Evolutionary conservation across 2,797 vertebrate species (phyloP), one percentile per base, ranked within the genome.

Genomic region (Spea hammondii): DNA sequence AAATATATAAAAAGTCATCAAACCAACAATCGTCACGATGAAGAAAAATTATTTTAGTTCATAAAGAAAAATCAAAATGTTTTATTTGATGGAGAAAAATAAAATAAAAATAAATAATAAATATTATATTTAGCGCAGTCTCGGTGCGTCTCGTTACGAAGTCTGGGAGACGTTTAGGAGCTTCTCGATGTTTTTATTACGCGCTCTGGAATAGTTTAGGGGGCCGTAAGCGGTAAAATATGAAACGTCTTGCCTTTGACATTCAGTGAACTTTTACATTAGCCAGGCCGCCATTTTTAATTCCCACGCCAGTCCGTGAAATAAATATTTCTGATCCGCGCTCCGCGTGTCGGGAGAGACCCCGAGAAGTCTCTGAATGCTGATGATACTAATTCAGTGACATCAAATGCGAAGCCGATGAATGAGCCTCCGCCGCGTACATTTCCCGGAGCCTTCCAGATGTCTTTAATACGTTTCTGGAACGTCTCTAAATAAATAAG

Each of bases 311-410:
- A 50, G 48, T 48, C 49, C 49, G 11, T 48, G 46, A 49, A 48
- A 48, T 11, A 49, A 46, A 67, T 67, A 67, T 67, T 45, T 47
- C 45, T 67, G 46, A 49, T 46, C 8, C 45, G 49, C 13, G 11
- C 65, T 32, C 32, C 32, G 32, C 32, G 32, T 32, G 32, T 32
- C 32, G 32, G 7, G 8, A 67, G 46, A 13, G 83, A 80, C 48
- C 4, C 8, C 5, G 80, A 50, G 74, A 4, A 0, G 72, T 80
- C 70, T 77, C 60, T 84, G 1, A 62, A 4, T 4, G 65, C 65
- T 67, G 12, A 50, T 11, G 8, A 4, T 5, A 66, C 12, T 83
- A 6, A 85, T 45, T 80, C 59, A 62, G n/a, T 32, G n/a, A 62
- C 59, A 32, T 2, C 32, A 32, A 62, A 6, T 59, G 5, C n/a